Base-by-base conservation (phyloP, 2,888 invertebrate genomes). In the Troilus luridus region DNA sequence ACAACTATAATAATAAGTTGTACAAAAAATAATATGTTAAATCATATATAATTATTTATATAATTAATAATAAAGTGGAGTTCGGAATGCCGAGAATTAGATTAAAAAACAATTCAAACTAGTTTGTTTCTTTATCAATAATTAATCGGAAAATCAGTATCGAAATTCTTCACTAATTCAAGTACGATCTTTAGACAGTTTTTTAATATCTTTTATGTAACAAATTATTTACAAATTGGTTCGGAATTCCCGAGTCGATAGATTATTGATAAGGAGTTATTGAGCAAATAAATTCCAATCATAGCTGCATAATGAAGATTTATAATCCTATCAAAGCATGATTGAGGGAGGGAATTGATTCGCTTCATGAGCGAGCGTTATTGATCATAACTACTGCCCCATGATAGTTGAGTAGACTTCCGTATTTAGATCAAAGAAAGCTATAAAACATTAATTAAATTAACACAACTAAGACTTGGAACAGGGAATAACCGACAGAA, bases 241-340 rank as follows among this genome's bases (percentile, higher is more conserved):
- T 41, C 17, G 27, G 17, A 41, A 77, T 77, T 77, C 72, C 9
- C 17, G 27, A 19, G 72, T 41, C 27, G 72, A 77, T 77, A 41
- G 41, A 41, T 77, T 77, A 17, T 77, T 41, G 72, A 77, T 77
- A 77, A 77, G 17, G 17, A 17, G 27, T 24, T 17, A 41, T 77
- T 77, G 72, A 77, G 72, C 72, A 77, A 77, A 77, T 77, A 41
- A 27, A 19, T 77, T 41, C 72, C 72, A 41, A 77, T 77, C 72
- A 77, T 77, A 17, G 72, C 2, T 17, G 41, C 27, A 77, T 41
- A 41, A 77, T 77, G 72, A 77, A 41, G 72, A 77, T 77, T 77
- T 77, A 77, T 77, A 17, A 41, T 8, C 41, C 72, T 41, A 8
- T 1, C 17, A 41, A 77, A 77, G 6, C 72, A 19, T 41, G 27